A percentile compares a stretch with the other conserved stretches of the same genome.
phyloP scores from a whole-genome alignment of 2,113 vertebrate genomes.

The Phocoena sinus region DNA sequence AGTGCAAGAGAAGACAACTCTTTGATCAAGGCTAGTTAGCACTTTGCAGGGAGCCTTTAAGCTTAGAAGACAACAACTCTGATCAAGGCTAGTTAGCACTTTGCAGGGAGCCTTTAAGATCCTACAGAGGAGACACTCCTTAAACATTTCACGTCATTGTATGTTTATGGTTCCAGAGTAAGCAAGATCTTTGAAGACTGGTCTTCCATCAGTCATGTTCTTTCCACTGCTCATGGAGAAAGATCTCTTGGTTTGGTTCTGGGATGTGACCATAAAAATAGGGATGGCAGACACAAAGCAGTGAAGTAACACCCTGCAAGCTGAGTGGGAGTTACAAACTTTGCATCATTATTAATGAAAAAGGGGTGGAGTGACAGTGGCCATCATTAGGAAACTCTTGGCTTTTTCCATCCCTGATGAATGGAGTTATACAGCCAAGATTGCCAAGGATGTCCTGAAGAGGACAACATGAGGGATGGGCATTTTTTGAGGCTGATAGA shows the following conservation, averaged over 20 bases:
- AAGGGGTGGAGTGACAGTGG: accelerated
- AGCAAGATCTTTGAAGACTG: neutral
- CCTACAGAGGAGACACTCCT: neutral
- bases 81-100: neutral
- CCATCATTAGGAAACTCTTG: neutral
- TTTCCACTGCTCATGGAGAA: neutral
- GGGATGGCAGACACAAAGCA: neutral
- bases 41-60: neutral
- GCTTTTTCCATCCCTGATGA: neutral
- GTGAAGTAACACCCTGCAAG: neutral
- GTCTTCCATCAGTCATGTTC: neutral
- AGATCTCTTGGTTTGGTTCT: neutral
- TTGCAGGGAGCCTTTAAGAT: neutral
- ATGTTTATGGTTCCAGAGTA: neutral
- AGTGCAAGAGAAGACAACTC: neutral
- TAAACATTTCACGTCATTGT: neutral
- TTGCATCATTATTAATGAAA: neutral
- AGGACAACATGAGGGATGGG: neutral
- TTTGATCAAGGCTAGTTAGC: neutral
- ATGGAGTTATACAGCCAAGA: neutral
- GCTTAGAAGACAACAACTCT: neutral
- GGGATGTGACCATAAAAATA: neutral
- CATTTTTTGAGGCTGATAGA: neutral
- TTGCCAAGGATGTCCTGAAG: neutral
- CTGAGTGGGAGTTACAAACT: neutral